Evolutionary conservation across 2,797 vertebrate genomes (phyloP).

Genomic region (Onychomys leucogaster): DNA sequence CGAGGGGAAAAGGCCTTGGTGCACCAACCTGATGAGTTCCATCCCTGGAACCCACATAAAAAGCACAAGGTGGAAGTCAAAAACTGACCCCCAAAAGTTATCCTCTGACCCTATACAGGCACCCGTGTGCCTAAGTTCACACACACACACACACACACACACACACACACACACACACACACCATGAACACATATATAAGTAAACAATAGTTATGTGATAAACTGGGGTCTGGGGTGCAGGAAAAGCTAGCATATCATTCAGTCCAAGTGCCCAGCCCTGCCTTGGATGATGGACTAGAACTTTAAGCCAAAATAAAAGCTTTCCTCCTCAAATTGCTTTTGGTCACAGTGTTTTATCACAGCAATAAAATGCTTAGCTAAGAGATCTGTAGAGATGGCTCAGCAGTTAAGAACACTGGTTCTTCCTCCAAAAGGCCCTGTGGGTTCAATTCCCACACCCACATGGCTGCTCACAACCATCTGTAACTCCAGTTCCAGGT

Average conservation of each 20-base stretch:
- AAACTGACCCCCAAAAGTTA: background rate
- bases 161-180: background rate
- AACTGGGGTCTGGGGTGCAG: background rate
- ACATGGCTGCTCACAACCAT: background rate
- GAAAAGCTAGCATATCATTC: too few species aligned
- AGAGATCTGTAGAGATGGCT: too few species aligned
- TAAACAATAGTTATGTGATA: background rate
- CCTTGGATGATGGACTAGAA: too few species aligned
- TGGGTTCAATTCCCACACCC: background rate
- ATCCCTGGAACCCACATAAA: background rate
- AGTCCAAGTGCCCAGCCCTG: background rate
- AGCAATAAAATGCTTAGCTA: background rate
- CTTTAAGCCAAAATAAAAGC: background rate
- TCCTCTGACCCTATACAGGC: background rate
- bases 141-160: background rate
- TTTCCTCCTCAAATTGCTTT: background rate
- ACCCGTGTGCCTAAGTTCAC: background rate
- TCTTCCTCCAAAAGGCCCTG: background rate
- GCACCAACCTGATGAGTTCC: background rate
- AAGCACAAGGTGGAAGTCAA: background rate
- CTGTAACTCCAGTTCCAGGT: background rate
- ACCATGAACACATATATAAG: background rate
- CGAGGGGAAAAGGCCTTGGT: background rate
- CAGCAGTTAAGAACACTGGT: background rate
- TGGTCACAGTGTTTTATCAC: background rate